A percentile compares a stretch with the other conserved stretches of the same genome.
Evolutionary conservation across 2,888 invertebrate genomes (phyloP).

Genomic region (Sphaeridia pumilis): DNA sequence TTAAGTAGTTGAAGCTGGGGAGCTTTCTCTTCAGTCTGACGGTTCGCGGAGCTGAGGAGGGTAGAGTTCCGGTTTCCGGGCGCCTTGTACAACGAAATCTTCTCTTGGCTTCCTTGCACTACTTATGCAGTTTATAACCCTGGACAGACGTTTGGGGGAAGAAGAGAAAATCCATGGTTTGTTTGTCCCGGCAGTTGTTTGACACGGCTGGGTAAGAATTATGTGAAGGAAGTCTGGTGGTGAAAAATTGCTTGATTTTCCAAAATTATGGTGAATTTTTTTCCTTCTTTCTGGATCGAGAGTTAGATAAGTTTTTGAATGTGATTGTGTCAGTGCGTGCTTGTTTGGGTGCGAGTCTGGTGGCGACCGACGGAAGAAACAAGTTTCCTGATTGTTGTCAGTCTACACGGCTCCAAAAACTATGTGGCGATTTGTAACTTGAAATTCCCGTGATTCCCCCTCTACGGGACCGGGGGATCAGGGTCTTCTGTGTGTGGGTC

Average conservation of each 20-base stretch:
- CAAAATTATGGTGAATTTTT: background rate
- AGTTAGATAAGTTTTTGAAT: background rate
- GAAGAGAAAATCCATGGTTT: background rate
- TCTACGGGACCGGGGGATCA: too few species aligned
- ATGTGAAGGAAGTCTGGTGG: background rate
- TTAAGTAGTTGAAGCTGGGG: background rate
- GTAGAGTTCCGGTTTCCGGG: constrained; percentile 3
- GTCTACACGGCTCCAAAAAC: too few species aligned
- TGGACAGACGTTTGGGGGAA: background rate
- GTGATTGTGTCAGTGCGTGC: too few species aligned
- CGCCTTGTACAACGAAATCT: background rate
- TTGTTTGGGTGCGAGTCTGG: too few species aligned
- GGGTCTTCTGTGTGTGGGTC: too few species aligned
- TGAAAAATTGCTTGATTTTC: constrained; percentile 1
- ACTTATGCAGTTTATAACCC: background rate
- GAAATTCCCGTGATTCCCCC: too few species aligned
- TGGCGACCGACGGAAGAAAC: too few species aligned
- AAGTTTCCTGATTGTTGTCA: too few species aligned
- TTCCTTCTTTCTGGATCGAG: background rate
- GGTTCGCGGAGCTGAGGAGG: background rate
- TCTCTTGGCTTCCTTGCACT: background rate
- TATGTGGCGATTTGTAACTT: too few species aligned
- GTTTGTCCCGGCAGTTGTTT: background rate
- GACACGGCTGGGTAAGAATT: background rate
- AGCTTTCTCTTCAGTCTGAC: constrained; percentile 1